Conservation (phyloP, 2,797 vertebrate genomes). For the Sebastes minor region DNA sequence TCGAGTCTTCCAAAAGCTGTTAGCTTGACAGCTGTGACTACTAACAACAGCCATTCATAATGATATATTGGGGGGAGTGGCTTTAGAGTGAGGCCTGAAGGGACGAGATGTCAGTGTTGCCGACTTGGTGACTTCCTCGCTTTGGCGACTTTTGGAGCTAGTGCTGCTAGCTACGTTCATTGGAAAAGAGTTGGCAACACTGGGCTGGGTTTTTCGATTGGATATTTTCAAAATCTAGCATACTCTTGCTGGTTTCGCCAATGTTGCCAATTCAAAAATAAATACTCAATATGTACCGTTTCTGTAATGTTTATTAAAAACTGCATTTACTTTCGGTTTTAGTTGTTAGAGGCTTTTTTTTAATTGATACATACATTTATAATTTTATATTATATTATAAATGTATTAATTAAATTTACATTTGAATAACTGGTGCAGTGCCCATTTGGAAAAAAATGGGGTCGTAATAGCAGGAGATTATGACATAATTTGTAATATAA, state of each 20-base stretch:
- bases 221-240: background rate
- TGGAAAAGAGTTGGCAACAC: background rate
- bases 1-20: too few relatives aligned
- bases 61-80: background rate
- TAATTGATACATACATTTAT: background rate
- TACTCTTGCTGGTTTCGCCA: background rate
- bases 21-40: background rate
- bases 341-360: background rate
- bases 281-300: background rate
- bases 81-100: background rate
- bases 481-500: too few relatives aligned
- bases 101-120: background rate
- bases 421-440: background rate
- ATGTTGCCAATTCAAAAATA: background rate
- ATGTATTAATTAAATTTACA: background rate
- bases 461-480: too few relatives aligned
- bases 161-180: background rate
- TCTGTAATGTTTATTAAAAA: background rate
- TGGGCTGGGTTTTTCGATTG: background rate
- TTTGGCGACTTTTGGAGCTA: background rate
- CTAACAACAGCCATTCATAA: background rate
- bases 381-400: background rate
- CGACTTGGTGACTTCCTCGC: background rate
- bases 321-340: background rate
- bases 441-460: too few relatives aligned